These are phyloP conservation scores for Drosophila tsacasi DNA, from an alignment of 1,140 invertebrate species.

Conservation along the genomic window DNA sequence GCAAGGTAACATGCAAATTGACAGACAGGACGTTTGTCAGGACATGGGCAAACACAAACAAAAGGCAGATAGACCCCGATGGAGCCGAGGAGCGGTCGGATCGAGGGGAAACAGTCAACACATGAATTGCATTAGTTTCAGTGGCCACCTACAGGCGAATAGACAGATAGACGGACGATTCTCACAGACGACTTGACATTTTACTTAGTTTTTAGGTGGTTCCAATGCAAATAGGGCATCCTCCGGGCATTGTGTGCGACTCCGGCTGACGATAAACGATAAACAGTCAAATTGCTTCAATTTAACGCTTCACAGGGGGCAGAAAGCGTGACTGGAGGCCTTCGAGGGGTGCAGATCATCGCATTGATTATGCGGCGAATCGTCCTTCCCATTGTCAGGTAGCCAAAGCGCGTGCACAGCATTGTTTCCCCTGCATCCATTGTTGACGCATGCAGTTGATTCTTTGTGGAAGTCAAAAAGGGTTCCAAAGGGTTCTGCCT, in stretches of 20 bases:
- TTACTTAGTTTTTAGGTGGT: conserved; percentile 69
- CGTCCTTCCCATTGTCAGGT: conserved; percentile 19
- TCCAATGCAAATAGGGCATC: conserved; percentile 54
- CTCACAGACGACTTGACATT: conserved; percentile 52
- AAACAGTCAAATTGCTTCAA: conserved; percentile 78
- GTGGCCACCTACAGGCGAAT: conserved; percentile 35
- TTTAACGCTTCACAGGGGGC: conserved; percentile 72
- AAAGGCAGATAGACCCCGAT: conserved; percentile 33
- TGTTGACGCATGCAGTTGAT: conserved; percentile 27
- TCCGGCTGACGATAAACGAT: conserved; percentile 46
- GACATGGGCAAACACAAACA: conserved; percentile 59
- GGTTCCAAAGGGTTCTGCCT: conserved; percentile 28
- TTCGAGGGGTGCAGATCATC: conserved; percentile 11
- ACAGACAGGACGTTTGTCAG: conserved; percentile 62
- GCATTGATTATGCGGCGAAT: conserved; percentile 27
- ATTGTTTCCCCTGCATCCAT: conserved; percentile 36
- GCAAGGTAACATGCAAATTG: conserved; percentile 63
- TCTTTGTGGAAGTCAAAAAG: conserved; percentile 62
- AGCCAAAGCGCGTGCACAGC: conserved; percentile 6
- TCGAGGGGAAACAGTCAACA: conserved; percentile 42
- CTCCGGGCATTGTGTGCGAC: conserved; percentile 55
- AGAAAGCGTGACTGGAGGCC: conserved; percentile 13
- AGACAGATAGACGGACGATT: background rate
- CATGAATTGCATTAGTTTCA: conserved; percentile 65
- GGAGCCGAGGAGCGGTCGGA: conserved; percentile 11